Conservation (phyloP, 2,797 vertebrate species). For the Sternotherus odoratus region DNA sequence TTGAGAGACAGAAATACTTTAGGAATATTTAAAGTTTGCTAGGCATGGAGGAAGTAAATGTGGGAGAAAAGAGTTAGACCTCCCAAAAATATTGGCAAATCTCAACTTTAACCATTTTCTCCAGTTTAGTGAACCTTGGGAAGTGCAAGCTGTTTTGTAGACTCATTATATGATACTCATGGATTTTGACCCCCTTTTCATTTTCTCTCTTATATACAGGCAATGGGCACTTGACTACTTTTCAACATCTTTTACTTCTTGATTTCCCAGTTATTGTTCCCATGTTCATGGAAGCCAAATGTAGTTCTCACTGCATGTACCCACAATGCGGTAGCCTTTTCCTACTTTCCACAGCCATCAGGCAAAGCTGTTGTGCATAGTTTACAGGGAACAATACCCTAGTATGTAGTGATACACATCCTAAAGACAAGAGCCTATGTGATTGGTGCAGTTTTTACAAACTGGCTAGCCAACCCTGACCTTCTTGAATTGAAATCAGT, state of each 20-base stretch:
- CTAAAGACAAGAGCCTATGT: background rate
- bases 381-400: background rate
- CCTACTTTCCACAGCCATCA: background rate
- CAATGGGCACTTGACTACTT: background rate
- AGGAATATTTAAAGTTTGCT: too few species aligned
- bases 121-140: slow-evolving; percentile 86
- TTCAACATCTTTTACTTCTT: background rate
- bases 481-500: background rate
- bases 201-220: background rate
- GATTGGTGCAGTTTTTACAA: background rate
- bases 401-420: background rate
- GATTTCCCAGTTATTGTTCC: background rate
- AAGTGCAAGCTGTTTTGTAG: slow-evolving; percentile 96
- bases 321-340: background rate
- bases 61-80: too few species aligned
- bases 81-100: too few species aligned
- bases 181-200: background rate
- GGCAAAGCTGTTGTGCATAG: background rate
- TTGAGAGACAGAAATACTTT: too few species aligned
- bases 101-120: too few species aligned
- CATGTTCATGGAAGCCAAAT: background rate
- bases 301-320: background rate
- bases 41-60: too few species aligned
- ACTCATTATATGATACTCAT: slow-evolving; percentile 81
- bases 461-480: background rate